Evolutionary conservation across 1,140 invertebrate species (phyloP).

Genomic region (Leucophenga varia): DNA sequence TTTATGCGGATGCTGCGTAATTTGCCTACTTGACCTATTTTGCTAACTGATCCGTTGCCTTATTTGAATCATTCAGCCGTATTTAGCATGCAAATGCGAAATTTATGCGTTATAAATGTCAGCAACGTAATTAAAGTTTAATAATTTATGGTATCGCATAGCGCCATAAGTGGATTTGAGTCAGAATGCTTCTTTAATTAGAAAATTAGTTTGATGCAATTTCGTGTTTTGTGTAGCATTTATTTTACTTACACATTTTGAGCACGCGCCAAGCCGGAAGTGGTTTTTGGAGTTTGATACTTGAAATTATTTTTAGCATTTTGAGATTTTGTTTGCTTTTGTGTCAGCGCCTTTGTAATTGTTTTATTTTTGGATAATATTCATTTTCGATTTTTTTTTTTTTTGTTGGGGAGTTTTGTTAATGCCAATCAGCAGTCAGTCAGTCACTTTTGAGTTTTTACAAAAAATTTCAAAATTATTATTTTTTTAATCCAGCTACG

Average conservation of each 20-base stretch:
- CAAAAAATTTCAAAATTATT: no score
- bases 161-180: constrained; percentile 11
- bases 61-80: no score
- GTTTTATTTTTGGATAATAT: constrained; percentile 10
- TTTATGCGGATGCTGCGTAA: constrained; percentile 28
- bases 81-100: not conserved
- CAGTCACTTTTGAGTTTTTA: not conserved
- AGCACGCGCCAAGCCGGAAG: constrained; percentile 46
- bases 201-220: constrained; percentile 41
- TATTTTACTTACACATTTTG: constrained; percentile 4
- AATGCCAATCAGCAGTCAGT: constrained; percentile 43
- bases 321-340: constrained; percentile 21
- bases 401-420: constrained; percentile 33
- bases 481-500: no score
- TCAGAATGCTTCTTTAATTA: no score
- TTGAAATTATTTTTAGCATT: constrained; percentile 22
- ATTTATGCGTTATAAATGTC: constrained; percentile 40
- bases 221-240: constrained; percentile 24
- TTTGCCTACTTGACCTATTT: constrained; percentile 32
- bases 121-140: constrained; percentile 46
- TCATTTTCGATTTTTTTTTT: no score
- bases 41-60: not conserved
- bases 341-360: constrained; percentile 29
- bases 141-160: constrained; percentile 40
- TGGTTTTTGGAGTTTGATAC: constrained; percentile 19